A percentile compares a stretch with the other conserved stretches of the same genome.
phyloP scores from a whole-genome alignment of 2,797 vertebrate species.

The Lithobates pipiens region DNA sequence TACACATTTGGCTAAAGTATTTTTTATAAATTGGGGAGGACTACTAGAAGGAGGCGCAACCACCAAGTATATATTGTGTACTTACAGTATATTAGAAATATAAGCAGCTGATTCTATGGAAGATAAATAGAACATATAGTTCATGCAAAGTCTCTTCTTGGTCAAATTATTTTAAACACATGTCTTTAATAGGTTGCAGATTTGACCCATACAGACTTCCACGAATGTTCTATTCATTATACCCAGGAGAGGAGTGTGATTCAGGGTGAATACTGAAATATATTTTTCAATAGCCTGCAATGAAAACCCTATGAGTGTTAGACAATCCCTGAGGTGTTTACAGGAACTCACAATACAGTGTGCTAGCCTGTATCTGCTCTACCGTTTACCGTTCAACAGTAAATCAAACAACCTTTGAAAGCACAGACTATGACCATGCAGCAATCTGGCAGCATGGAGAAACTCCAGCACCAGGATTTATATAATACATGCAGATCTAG shows the following conservation, averaged over 20 bases:
- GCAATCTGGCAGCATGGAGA: conserved; percentile 39
- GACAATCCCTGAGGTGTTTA: conserved; percentile 9
- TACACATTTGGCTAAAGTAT: too few species aligned
- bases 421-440: not conserved
- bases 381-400: conserved; percentile 10
- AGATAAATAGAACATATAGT: not conserved
- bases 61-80: too few species aligned
- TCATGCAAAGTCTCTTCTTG: not conserved
- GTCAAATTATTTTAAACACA: not conserved
- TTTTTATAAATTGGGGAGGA: too few species aligned
- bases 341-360: conserved; percentile 16
- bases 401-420: conserved; percentile 43
- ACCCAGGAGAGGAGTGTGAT: conserved; percentile 2
- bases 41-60: too few species aligned
- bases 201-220: not conserved
- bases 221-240: not conserved
- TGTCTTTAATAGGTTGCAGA: conserved; percentile 24
- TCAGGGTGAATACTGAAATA: conserved; percentile 26
- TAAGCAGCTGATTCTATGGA: not conserved
- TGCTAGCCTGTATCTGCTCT: conserved; percentile 28
- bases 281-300: conserved; percentile 17
- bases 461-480: conserved; percentile 27
- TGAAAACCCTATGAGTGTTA: conserved; percentile 9
- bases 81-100: too few species aligned
- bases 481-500: conserved; percentile 1